These are phyloP conservation scores for Drosophila robusta DNA, from an alignment of 2,888 invertebrate genomes.

Conservation along the genomic window DNA sequence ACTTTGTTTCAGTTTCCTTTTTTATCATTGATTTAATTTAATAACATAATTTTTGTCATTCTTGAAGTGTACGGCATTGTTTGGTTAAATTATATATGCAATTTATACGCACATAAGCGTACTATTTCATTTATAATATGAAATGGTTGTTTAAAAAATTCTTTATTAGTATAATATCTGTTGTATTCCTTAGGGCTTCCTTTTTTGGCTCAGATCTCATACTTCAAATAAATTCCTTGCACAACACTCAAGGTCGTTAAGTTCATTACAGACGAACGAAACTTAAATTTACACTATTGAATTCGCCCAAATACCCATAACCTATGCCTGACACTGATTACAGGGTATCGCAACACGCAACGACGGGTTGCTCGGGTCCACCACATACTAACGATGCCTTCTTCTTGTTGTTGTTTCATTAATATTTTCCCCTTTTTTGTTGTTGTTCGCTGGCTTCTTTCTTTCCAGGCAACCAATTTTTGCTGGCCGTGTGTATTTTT, in stretches of 20 bases:
- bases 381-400: constrained; percentile 34
- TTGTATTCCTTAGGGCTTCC: not conserved
- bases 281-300: too few relatives aligned
- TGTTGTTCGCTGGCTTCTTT: constrained; percentile 25
- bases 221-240: not conserved
- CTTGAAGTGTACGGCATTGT: too few relatives aligned
- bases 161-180: not conserved
- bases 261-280: too few relatives aligned
- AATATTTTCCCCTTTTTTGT: constrained; percentile 44
- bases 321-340: not conserved
- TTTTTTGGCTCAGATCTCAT: not conserved
- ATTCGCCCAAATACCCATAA: too few relatives aligned
- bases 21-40: too few relatives aligned
- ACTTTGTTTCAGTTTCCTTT: too few relatives aligned
- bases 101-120: too few relatives aligned
- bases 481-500: constrained; percentile 62
- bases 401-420: constrained; percentile 56
- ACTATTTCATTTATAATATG: too few relatives aligned
- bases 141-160: not conserved
- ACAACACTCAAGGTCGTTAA: not conserved
- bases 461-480: constrained; percentile 55
- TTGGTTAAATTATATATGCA: too few relatives aligned
- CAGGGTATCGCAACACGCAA: constrained; percentile 41
- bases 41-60: too few relatives aligned
- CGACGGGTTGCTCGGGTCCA: constrained; percentile 40